phyloP scores from a whole-genome alignment of 1,140 invertebrate genomes.

The Drosophila orosa region DNA sequence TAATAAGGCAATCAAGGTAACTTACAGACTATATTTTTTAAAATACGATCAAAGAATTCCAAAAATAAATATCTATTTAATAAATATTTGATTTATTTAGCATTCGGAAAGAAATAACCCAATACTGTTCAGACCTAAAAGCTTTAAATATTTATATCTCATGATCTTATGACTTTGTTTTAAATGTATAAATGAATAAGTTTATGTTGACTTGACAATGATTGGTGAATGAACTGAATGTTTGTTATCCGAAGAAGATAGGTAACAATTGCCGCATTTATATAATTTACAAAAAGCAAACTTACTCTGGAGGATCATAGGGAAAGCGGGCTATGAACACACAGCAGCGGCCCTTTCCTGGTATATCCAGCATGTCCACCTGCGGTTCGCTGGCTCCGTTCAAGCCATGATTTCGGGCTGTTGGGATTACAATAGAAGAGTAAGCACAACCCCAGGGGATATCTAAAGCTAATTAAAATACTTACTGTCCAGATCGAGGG shows the following conservation, averaged over 20 bases:
- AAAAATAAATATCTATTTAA: neutral
- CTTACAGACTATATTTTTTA: neutral
- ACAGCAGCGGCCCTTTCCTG: slow-evolving; percentile 95
- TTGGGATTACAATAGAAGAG: too few species aligned
- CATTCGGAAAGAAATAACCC: neutral
- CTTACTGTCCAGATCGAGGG: slow-evolving; percentile 86
- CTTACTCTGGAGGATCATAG: slow-evolving; percentile 94
- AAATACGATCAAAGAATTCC: neutral
- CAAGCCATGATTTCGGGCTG: slow-evolving; percentile 73
- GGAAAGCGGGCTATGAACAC: slow-evolving; percentile 97
- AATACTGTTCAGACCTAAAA: neutral
- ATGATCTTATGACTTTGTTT: neutral
- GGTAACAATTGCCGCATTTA: too few species aligned
- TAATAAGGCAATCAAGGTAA: neutral
- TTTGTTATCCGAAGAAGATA: neutral
- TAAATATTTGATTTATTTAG: neutral
- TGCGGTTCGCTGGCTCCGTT: slow-evolving; percentile 85
- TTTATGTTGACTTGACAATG: neutral
- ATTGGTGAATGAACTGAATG: neutral
- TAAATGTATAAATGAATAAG: neutral
- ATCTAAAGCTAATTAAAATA: neutral
- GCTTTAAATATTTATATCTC: neutral
- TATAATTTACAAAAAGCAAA: neutral
- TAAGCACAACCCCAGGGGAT: neutral
- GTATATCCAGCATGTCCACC: slow-evolving; percentile 96